Evolutionary conservation across 2,113 vertebrate species (phyloP), one percentile per base, ranked within the genome.

Genomic region (Gobiocypris rarus): DNA sequence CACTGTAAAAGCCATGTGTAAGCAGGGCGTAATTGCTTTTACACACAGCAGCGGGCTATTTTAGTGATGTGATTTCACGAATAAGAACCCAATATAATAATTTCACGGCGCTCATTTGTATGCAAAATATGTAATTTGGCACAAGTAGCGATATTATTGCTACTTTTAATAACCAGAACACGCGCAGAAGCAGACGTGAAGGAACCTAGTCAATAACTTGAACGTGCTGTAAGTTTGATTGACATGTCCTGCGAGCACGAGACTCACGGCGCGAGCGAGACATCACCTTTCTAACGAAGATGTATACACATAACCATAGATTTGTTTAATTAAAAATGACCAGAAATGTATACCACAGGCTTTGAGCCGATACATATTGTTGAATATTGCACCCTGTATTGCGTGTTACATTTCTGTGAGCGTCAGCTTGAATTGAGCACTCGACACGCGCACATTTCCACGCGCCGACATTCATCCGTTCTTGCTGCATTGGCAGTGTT

Each of bases 401-500:
- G 4, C 45, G 26, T 3, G 11, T 67, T 14, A 4, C 19, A n/a
- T 67, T 50, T 67, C 3, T 34, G 77, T 28, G 38, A 28, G 76
- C 83, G 52, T 84, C 59, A 75, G 48, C 45, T 52, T 56, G 50
- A 78, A 77, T 77, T 26, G 48, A 76, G 84, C 14, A 17, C 69
- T 17, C 2, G 17, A 41, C 34, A 50, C 54, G 83, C 86, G 84
- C 90, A 76, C 89, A 75, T 85, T 89, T 85, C 84, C 86, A 85
- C 15, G 86, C 86, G 87, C 86, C 73, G 88, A 85, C 83, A 63
- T 34, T 22, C 84, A 87, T 83, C 83, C 83, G 50, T 87, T 92
- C 91, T 86, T 92, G 93, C 94, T 93, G 93, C 92, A 92, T 92
- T 89, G 84, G 92, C 94, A 93, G 88, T 67, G 86, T 90, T 88